Base-by-base conservation (phyloP, 2,113 vertebrate genomes). In the Alligator mississippiensis region DNA sequence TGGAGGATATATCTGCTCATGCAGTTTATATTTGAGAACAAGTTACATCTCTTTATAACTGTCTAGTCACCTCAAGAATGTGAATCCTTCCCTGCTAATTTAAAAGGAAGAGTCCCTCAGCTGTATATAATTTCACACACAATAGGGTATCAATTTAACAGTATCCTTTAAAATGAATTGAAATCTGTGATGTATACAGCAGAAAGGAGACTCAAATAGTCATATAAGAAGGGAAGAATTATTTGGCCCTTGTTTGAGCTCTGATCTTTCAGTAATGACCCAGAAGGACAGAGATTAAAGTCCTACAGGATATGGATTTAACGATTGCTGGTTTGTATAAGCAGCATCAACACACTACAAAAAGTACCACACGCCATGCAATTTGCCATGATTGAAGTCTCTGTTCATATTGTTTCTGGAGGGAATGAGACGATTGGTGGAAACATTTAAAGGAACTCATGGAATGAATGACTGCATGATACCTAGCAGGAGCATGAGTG, bases 381-480 rank as follows among this genome's bases (percentile, higher is more conserved):
- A 57, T 89, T 94, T 83, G 70, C 62, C 1, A 4, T 74, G 74
- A 61, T 68, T 90, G 70, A 90, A 95, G 76, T 70, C 17, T 12
- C 57, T 85, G 57, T 89, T 94, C 62, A 47, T 3, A 19, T 58
- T 64, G 60, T 28, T 84, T 96, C 62, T 83, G 90, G 90, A 94
- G 92, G 74, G 62, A 82, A 85, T 64, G 62, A 90, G 34, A 25
- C 17, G 59, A 34, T 77, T 66, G 68, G 57, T 82, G 58, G 66
- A 95, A 95, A 70, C 54, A 25, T 74, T 93, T 90, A 68, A 93
- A 93, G 95, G 87, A 96, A 84, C 22, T 77, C 62, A 66, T 25
- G 92, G 77, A 77, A 93, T 94, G 92, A 85, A 64, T 88, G 89
- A 76, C 55, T 88, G 77, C 61, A 12, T 27, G 55, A 82, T 74